Base-by-base conservation (phyloP, 2,797 vertebrate species). In the Coracias cyanogaster region DNA sequence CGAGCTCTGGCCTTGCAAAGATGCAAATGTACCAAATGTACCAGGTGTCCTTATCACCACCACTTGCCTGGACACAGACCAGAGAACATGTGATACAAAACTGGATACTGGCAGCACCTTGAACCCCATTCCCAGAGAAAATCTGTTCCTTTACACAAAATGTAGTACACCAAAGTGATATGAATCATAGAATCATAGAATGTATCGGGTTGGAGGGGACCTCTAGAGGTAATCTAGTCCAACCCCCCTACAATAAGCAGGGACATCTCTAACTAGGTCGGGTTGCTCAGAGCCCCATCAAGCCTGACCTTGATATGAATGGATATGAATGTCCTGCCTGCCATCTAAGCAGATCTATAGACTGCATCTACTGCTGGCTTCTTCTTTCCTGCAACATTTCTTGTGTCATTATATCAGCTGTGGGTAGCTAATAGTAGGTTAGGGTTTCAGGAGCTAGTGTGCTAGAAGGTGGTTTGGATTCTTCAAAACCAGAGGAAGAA, bases 11-110 rank as follows among this genome's bases (percentile, higher is more conserved):
- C 9, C 14, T 35, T 54, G 29, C 3, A 20, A 73, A 82, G 29
- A 26, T 55, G 39, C 2, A 3, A 73, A 73, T 0, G 2, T 24
- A 35, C 7, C 2, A 3, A 73, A 73, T 0, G 2, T 24, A 35
- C 7, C 16, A 48, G 3, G 3, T 3, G 1, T 45, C 52, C 33
- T 64, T 71, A 52, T 21, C 41, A 16, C 25, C 26, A 28, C 17
- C 16, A 11, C 57, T 90, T 11, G 0, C 39, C 29, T 29, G 39
- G n/a, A 80, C 37, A 22, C 21, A 70, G 35, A 58, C 5, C 43
- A 39, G 29, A 66, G 21, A 49, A 9, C 9, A 4, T 12, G 9
- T 49, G 39, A 52, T 46, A 51, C 8, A 37, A 14, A 72, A 90
- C 22, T 11, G 28, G 31, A 48, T 74, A 21, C 15, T 24, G 12